Evolutionary conservation across 1,140 invertebrate genomes (phyloP), one percentile per base, ranked within the genome.

Genomic region (Sinella curviseta): DNA sequence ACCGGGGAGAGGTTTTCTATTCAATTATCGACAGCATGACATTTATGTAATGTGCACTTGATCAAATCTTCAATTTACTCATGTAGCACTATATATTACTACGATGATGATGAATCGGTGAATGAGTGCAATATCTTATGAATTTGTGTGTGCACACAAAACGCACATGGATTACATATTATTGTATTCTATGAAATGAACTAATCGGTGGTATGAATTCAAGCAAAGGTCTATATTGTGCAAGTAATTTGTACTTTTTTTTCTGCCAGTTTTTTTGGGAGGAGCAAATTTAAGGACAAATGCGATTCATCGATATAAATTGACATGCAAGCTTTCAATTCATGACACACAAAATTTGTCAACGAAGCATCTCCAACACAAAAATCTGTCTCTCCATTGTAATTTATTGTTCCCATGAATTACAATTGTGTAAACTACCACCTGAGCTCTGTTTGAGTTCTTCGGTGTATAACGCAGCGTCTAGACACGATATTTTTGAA

Each of bases 311-410:
- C 31, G 65, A 70, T 70, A 70, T 70, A 70, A 70, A 70, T 70
- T 70, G 65, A 70, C 65, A 70, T 31, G 65, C 65, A 33, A 70
- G 65, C 65, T 70, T 70, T 70, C 31, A 70, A 70, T 33, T 70
- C 28, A 70, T 8, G 31, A 30, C 65, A 70, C 26, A 70, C 65
- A 31, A 70, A 70, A 70, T 70, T 70, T 70, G 65, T 70, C 65
- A 33, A 70, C 26, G 31, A 16, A 65, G 16, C 24, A 26, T 14
- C 24, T 8, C 39, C 39, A 48, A 48, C 4, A 48, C 39, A 17
- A 48, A 48, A 17, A 17, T 17, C 57, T 60, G 57, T 4, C 12
- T 60, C 57, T 26, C 8, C 24, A 14, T 60, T 60, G 57, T 48
- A 48, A 48, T 48, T 12, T 8, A 48, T 60, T 60, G 12, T 60